These are phyloP conservation scores for Antennarius maculatus DNA, from an alignment of 2,797 vertebrate genomes.

Conservation along the genomic window DNA sequence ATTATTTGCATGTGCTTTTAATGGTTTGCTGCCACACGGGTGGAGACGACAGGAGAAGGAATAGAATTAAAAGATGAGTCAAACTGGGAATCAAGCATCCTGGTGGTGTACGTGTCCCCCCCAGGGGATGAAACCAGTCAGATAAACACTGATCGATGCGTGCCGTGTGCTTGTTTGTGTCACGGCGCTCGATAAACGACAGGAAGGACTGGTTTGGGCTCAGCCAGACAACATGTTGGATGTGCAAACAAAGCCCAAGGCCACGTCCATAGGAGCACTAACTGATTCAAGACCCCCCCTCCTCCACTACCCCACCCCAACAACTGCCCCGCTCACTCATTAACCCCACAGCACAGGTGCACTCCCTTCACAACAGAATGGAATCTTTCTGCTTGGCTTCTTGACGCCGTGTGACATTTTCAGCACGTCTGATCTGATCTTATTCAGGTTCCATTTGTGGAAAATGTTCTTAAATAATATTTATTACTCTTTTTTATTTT, in stretches of 20 bases:
- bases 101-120: background rate
- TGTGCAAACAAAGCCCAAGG: slow-evolving; percentile 74
- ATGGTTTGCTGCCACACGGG: slow-evolving; percentile 27
- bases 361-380: slow-evolving; percentile 1
- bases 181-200: background rate
- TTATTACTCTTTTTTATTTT: no score
- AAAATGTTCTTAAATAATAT: background rate
- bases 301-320: slow-evolving; percentile 10
- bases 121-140: background rate
- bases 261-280: slow-evolving; percentile 25
- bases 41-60: slow-evolving; percentile 19
- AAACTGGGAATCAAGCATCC: slow-evolving; percentile 6
- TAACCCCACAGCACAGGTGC: slow-evolving; percentile 41
- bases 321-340: slow-evolving; percentile 46
- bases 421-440: no score
- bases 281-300: slow-evolving; percentile 32
- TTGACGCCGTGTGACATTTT: background rate
- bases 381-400: slow-evolving; percentile 2
- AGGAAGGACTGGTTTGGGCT: slow-evolving; percentile 4
- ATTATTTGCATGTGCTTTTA: slow-evolving; percentile 70
- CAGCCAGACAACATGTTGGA: slow-evolving; percentile 31
- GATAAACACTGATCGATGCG: slow-evolving; percentile 9
- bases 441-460: no score
- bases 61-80: background rate
- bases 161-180: background rate